Base-by-base conservation (phyloP, 2,797 vertebrate species). In the Nasua narica region DNA sequence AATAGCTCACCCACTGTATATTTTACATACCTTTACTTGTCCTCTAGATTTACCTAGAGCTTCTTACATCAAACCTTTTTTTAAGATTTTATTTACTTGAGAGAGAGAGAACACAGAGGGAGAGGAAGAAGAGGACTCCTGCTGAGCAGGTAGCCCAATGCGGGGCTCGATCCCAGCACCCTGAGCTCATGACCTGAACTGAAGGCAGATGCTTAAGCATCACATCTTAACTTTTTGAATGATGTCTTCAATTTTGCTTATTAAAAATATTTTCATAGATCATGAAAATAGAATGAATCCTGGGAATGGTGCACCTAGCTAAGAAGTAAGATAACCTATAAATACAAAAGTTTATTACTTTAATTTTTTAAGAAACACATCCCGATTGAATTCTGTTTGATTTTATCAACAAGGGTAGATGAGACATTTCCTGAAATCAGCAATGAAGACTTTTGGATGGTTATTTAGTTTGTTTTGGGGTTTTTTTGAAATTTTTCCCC, bases 351-450 rank as follows among this genome's bases (percentile, higher is more conserved):
- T 5, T 85, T 76, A n/a, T 90, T 85, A 95, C 88, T 74, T 37
- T 43, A 25, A 48, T 40, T 52, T 70, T 85, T 93, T 70, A 96
- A 62, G 82, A 74, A 94, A 81, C 25, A 87, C 14, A 82, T 62
- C 6, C 9, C 78, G 18, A 14, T 27, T 81, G 15, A 32, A 50
- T 88, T 95, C 43, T 67, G 11, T 83, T 89, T 94, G 56, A 12
- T 67, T 97, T 92, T 94, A 67, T 83, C 74, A 43, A 25, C 40
- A 58, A 89, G 84, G 62, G 62, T 56, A 81, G 23, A 89, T 89
- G n/a, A 95, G 83, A 93, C 56, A 54, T 62, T 95, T 87, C 91
- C 56, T 84, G 29, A 96, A 92, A 69, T 87, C 60, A 69, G 58
- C 43, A 90, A 16, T 74, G 11, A 18, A 90, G 70, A 62, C 54